Evolutionary conservation across 2,797 vertebrate species (phyloP).

Genomic region (Avahi laniger): DNA sequence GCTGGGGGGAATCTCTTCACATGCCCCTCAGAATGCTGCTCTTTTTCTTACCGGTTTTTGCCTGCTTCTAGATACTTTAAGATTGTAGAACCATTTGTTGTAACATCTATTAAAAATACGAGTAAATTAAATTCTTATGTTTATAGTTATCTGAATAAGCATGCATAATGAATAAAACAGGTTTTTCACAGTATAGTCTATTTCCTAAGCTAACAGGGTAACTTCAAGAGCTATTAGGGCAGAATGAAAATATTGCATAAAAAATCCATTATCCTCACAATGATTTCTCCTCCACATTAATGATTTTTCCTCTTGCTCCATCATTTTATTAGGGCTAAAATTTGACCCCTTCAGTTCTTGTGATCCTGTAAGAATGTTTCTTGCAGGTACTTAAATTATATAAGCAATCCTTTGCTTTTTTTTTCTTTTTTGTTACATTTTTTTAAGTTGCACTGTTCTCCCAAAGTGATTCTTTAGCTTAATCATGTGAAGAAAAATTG

Average conservation of each 20-base stretch:
- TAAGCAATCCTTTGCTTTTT: not conserved
- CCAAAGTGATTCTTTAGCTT: not conserved
- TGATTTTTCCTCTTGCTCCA: not conserved
- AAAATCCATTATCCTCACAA: conserved; percentile 1
- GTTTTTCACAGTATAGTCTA: conserved; percentile 40
- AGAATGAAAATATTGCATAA: conserved; percentile 28
- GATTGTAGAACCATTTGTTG: not conserved
- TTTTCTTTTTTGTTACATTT: not conserved
- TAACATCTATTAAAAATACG: conserved; percentile 47
- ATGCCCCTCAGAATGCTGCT: not conserved
- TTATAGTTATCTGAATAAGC: conserved; percentile 56
- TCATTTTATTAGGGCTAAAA: not conserved
- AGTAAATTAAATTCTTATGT: conserved; percentile 45
- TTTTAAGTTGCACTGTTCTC: not conserved
- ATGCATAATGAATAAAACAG: conserved; percentile 17
- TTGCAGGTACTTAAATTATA: not conserved
- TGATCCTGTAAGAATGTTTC: not conserved
- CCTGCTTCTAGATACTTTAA: not conserved
- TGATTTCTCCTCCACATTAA: conserved; percentile 6
- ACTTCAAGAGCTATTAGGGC: not conserved
- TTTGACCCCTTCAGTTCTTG: not conserved
- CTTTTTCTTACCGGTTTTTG: not conserved
- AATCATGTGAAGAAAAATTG: not conserved
- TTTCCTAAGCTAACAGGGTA: conserved; percentile 54
- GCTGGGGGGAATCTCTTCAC: too few species aligned